These are phyloP conservation scores for Eilema caniola DNA, from an alignment of 2,888 invertebrate genomes.

Conservation along the genomic window DNA sequence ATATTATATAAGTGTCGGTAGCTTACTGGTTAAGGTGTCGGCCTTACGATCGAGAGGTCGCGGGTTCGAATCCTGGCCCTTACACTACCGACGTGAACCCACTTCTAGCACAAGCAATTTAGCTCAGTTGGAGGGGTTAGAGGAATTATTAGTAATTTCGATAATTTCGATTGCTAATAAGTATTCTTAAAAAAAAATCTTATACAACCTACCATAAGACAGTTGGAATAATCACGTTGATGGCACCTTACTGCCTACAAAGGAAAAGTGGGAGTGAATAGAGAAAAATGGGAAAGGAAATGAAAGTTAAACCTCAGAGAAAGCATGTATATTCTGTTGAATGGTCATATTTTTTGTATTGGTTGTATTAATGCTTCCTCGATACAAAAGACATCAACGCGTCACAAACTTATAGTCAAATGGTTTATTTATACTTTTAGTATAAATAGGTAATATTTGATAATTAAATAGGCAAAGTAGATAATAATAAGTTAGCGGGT, in stretches of 20 bases:
- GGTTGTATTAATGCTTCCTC: not conserved
- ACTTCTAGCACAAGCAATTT: too few species aligned
- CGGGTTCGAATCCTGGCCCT: too few species aligned
- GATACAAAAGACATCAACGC: conserved; percentile 81
- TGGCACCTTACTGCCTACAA: not conserved
- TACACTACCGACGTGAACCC: too few species aligned
- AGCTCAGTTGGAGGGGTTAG: too few species aligned
- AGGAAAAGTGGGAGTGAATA: too few species aligned
- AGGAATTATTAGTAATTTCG: too few species aligned
- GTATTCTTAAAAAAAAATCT: too few species aligned
- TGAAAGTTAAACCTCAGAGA: not conserved
- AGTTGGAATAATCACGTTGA: not conserved
- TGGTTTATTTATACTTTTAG: not conserved
- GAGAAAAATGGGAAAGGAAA: not conserved
- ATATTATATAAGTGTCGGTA: not conserved
- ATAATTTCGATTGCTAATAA: too few species aligned
- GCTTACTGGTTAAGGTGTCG: too few species aligned
- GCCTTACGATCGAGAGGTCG: too few species aligned
- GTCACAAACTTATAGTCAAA: conserved; percentile 33
- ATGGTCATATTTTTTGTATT: not conserved
- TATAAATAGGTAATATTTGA: too few species aligned
- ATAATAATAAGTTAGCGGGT: not conserved
- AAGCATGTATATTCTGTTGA: not conserved
- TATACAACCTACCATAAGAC: too few species aligned
- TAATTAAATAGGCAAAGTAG: not conserved